Percentiles rank a stretch among this genome's conserved stretches.
Evolutionary conservation across 2,797 vertebrate species (phyloP).

Genomic region (Loris lydekkerianus): DNA sequence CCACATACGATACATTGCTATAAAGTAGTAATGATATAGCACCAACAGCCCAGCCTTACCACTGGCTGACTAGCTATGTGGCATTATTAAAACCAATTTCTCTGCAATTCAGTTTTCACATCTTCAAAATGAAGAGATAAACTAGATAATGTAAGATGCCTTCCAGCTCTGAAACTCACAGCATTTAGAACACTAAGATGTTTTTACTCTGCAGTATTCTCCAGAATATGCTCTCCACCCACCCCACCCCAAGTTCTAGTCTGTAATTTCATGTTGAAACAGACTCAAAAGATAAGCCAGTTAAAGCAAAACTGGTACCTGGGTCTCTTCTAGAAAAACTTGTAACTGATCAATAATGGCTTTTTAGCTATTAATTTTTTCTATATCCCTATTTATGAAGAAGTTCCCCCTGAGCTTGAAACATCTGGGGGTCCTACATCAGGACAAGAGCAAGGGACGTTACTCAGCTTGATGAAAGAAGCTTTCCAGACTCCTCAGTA

Average conservation of each 20-base stretch:
- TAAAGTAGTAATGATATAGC: background rate
- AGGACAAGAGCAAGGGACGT: background rate
- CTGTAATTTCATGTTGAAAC: slow-evolving; percentile 18
- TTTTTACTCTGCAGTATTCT: background rate
- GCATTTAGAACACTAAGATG: background rate
- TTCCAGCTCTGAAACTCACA: background rate
- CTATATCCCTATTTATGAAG: slow-evolving; percentile 9
- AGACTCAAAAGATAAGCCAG: background rate
- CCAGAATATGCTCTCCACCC: background rate
- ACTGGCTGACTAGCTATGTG: background rate
- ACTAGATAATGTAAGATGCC: background rate
- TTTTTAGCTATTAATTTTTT: slow-evolving; percentile 33
- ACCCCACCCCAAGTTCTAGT: background rate
- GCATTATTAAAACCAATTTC: background rate
- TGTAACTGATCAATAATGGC: background rate
- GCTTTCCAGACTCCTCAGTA: background rate
- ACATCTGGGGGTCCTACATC: background rate
- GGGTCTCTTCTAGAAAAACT: slow-evolving; percentile 9
- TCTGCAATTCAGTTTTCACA: background rate
- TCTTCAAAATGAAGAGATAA: slow-evolving; percentile 55
- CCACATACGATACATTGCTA: background rate
- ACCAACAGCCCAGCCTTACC: background rate
- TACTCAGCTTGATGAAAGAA: background rate
- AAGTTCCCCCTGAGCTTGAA: slow-evolving; percentile 1
- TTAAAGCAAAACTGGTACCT: slow-evolving; percentile 5